Evolutionary conservation across 2,113 vertebrate genomes (phyloP), one percentile per base, ranked within the genome.

Genomic region (Indri indri): DNA sequence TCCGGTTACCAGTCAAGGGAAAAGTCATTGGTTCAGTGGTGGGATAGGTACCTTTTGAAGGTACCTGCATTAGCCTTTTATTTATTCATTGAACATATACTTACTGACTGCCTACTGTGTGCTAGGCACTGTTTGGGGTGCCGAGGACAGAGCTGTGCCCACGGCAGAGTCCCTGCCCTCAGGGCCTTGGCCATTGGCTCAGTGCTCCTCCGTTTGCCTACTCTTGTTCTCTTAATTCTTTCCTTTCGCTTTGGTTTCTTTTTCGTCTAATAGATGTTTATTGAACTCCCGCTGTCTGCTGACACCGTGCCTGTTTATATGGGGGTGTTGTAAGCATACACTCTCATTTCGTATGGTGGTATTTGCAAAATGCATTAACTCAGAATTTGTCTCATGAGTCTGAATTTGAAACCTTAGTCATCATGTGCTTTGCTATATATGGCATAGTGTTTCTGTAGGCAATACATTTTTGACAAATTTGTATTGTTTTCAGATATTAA

Each of bases 291-390:
- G 50, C 73, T 65, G 6, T 85, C 89, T 91, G 93, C 95, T 95
- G 96, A 96, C 63, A 65, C 20, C 8, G 45, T 54, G 20, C 54
- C 82, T 94, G n/a, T 71, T 91, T 82, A 13, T 34, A 32, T 54
- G 83, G 65, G 71, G 61, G 57, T 79, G 32, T 52, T 89, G 82
- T 91, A 95, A 96, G 73, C 66, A 59, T 45, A 92, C 10, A 12
- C 80, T 95, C 52, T 88, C 23, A 47, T 91, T 88, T 86, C 71
- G 20, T 70, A 13, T 0, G 7, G 89, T 86, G 82, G 63, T 76
- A 87, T 95, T 93, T 97, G 86, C 68, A 90, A 94, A 96, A 91
- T 57, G 90, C 86, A 93, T 90, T 96, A 90, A 83, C 89, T 91
- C 61, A 30, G 68, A n/a, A 47, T 87, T 96, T 71, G 63, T 87